These are phyloP conservation scores for Polydrusus cervinus DNA, from an alignment of 2,888 invertebrate genomes.

Conservation along the genomic window DNA sequence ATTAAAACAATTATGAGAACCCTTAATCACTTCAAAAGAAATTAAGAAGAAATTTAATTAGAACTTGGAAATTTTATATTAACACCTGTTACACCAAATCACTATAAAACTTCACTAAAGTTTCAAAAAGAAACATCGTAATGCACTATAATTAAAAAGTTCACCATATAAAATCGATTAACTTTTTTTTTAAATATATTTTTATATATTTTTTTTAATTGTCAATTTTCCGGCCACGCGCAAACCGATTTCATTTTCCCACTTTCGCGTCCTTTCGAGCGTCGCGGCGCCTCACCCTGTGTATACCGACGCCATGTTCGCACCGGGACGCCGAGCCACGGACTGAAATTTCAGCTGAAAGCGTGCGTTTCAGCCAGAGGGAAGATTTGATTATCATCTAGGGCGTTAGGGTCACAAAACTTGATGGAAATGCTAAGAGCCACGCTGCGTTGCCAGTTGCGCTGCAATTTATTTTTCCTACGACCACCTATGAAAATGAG, in stretches of 20 bases:
- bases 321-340: conserved; percentile 49
- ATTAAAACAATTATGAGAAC: not conserved
- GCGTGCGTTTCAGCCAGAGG: conserved; percentile 42
- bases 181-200: not conserved
- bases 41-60: not conserved
- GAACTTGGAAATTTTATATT: not conserved
- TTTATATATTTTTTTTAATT: not conserved
- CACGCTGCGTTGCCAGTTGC: too few relatives aligned
- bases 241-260: conserved; percentile 14
- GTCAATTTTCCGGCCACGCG: conserved; percentile 6
- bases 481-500: too few relatives aligned
- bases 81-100: conserved; percentile 31
- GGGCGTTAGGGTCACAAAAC: too few relatives aligned
- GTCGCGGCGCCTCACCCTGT: conserved; percentile 35
- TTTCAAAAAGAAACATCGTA: not conserved
- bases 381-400: not conserved
- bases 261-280: conserved; percentile 21
- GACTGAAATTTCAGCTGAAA: conserved; percentile 51
- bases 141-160: not conserved
- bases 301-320: conserved; percentile 40
- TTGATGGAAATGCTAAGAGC: too few relatives aligned
- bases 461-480: too few relatives aligned
- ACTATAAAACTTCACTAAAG: conserved; percentile 13
- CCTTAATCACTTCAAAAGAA: not conserved
- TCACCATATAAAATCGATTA: not conserved